Percentiles rank a stretch among this genome's conserved stretches.
Evolutionary conservation across 2,797 vertebrate species (phyloP).

Genomic region (Remorina albescens): DNA sequence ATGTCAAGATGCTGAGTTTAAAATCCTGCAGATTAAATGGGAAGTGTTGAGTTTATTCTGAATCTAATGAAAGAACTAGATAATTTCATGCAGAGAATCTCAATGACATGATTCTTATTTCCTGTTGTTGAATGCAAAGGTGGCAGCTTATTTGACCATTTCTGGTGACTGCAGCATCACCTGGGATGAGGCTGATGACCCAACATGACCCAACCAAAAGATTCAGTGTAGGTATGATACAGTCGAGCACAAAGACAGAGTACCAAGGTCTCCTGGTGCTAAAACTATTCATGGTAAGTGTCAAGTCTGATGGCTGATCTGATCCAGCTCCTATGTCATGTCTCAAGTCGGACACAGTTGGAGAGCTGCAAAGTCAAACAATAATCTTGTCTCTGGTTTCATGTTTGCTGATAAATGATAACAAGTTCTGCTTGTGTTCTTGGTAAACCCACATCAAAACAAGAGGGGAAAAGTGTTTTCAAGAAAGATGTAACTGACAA

Average conservation of each 20-base stretch:
- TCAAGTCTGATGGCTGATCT: slow-evolving; percentile 39
- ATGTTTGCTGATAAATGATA: slow-evolving; percentile 27
- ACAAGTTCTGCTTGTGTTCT: slow-evolving; percentile 8
- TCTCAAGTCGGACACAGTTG: slow-evolving; percentile 21
- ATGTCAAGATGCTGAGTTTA: slow-evolving; percentile 87
- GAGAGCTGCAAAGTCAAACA: slow-evolving; percentile 37
- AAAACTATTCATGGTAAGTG: slow-evolving; percentile 38
- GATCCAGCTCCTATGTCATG: slow-evolving; percentile 46
- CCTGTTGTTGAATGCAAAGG: slow-evolving; percentile 28
- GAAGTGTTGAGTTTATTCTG: slow-evolving; percentile 81
- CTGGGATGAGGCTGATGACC: slow-evolving; percentile 23
- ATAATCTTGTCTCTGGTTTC: slow-evolving; percentile 23
- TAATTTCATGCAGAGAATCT: slow-evolving; percentile 80
- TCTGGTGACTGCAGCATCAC: slow-evolving; percentile 51
- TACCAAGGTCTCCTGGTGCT: slow-evolving; percentile 26
- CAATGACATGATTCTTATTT: slow-evolving; percentile 70
- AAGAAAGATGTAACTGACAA: slow-evolving; percentile 32
- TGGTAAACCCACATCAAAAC: slow-evolving; percentile 18
- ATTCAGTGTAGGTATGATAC: slow-evolving; percentile 26
- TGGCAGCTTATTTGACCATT: slow-evolving; percentile 45
- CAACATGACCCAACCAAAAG: slow-evolving; percentile 26
- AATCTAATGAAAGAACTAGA: slow-evolving; percentile 80
- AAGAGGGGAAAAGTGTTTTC: not conserved
- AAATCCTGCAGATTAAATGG: slow-evolving; percentile 85
- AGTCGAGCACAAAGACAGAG: slow-evolving; percentile 10